Evolutionary conservation across 2,888 invertebrate species (phyloP).

Genomic region (Lasius platythorax): DNA sequence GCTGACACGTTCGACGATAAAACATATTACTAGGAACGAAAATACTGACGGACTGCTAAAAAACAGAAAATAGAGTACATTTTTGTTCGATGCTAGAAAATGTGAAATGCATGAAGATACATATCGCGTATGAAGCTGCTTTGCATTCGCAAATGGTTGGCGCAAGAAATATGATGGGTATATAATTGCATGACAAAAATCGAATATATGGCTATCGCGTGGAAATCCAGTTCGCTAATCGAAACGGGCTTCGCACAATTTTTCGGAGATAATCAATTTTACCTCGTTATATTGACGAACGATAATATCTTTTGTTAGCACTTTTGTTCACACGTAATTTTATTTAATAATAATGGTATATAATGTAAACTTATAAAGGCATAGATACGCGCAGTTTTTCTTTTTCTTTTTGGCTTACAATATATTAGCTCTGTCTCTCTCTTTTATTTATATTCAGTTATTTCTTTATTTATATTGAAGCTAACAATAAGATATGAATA

Average conservation of each 20-base stretch:
- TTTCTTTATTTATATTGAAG: neutral
- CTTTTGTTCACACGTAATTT: neutral
- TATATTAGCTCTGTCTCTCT: neutral
- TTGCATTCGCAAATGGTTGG: slow-evolving; percentile 19
- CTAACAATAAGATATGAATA: neutral
- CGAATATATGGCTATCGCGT: neutral
- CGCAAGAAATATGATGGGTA: slow-evolving; percentile 20
- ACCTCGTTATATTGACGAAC: neutral
- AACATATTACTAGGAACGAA: slow-evolving; percentile 23
- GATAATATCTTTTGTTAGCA: slow-evolving; percentile 17
- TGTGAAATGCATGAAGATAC: neutral
- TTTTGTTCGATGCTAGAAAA: slow-evolving; percentile 15
- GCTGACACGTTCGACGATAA: slow-evolving; percentile 34
- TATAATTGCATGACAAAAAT: slow-evolving; percentile 34
- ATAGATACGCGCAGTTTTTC: neutral
- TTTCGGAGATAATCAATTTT: slow-evolving; percentile 48
- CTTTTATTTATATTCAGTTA: neutral
- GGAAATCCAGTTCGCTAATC: slow-evolving; percentile 23
- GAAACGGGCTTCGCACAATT: slow-evolving; percentile 21
- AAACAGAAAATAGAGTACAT: slow-evolving; percentile 30
- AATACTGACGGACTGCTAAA: slow-evolving; percentile 2
- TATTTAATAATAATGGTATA: slow-evolving; percentile 7
- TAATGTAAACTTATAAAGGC: neutral
- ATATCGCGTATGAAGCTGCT: neutral
- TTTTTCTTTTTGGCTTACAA: neutral